phyloP scores from a whole-genome alignment of 2,113 vertebrate species.

The Urocitellus parryii region DNA sequence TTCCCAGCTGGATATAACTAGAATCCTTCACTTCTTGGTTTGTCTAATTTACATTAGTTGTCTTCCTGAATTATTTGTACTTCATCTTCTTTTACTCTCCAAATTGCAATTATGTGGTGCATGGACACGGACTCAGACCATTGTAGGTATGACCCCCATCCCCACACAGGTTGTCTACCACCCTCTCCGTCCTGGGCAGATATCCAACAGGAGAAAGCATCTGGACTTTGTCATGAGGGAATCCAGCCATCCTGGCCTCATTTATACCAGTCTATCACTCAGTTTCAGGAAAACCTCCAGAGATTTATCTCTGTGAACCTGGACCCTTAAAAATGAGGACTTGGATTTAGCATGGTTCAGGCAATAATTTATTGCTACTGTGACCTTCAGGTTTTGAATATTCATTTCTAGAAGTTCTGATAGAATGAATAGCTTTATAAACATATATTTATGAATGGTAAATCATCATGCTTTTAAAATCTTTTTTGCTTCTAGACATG shows the following conservation, averaged over 20 bases:
- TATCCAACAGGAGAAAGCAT: neutral
- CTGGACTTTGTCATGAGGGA: neutral
- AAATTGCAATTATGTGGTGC: neutral
- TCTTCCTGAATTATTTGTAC: neutral
- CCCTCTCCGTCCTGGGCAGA: neutral
- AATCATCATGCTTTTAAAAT: conserved; percentile 48
- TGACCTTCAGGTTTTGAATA: conserved; percentile 58
- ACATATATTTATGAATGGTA: conserved; percentile 11
- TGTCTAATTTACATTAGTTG: neutral
- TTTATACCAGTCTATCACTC: accelerated
- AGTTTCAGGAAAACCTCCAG: neutral
- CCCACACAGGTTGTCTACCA: neutral
- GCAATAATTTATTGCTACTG: neutral
- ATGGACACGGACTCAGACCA: neutral
- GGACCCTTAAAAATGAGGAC: neutral
- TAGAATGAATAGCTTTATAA: conserved; percentile 31
- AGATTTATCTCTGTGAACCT: neutral
- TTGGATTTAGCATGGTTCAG: neutral
- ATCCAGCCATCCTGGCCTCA: neutral
- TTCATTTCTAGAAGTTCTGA: conserved; percentile 44
- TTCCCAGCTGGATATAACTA: neutral
- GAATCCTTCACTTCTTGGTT: neutral
- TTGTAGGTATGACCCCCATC: neutral
- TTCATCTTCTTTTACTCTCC: neutral
- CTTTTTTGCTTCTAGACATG: conserved; percentile 13